Base-by-base conservation (phyloP, 2,113 vertebrate species). In the Podarcis raffonei region DNA sequence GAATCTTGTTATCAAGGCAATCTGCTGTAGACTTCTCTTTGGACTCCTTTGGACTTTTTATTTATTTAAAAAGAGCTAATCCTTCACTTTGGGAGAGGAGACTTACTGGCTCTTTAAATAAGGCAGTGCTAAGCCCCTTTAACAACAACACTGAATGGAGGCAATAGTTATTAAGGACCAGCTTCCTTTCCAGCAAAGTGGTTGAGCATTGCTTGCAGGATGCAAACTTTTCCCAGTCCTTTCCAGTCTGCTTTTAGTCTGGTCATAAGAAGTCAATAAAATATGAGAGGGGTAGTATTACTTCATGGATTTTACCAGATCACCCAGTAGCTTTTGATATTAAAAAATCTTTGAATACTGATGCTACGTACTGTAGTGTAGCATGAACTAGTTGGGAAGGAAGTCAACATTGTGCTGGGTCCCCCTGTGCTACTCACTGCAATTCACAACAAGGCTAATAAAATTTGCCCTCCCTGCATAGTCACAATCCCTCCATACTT, bases 1-100 rank as follows among this genome's bases (percentile, higher is more conserved):
- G 81, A 57, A 27, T 83, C 77, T 94, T 92, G 62, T 92, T 94
- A 95, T 32, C 15, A 68, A n/a, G 62, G 82, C 39, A 87, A 92
- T 87, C 13, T 83, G 84, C 75, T 42, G 3, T 62, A 62, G 16
- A 18, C 18, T 62, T 20, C 4, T 53, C 12, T 53, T 53, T 11
- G 1, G 1, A 8, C 48, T 53, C 48, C 48, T 53, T 53, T 57
- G 78, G 76, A 84, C 6, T 23, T 16, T 25, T 37, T 13, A 13
- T 22, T 7, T 32, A n/a, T 3, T 53, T 53, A 32, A 72, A 69
- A 11, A n/a, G n/a, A 15, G 25, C 16, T 32, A 9, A 3, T 9
- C 8, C 15, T 42, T 77, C 18, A 30, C 23, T 42, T 42, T 65
- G 35, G 22, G 5, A 65, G 23, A 37, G 16, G 32, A 37, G 71